These are phyloP conservation scores for Vimba vimba DNA, from an alignment of 2,113 vertebrate species.

Conservation along the genomic window DNA sequence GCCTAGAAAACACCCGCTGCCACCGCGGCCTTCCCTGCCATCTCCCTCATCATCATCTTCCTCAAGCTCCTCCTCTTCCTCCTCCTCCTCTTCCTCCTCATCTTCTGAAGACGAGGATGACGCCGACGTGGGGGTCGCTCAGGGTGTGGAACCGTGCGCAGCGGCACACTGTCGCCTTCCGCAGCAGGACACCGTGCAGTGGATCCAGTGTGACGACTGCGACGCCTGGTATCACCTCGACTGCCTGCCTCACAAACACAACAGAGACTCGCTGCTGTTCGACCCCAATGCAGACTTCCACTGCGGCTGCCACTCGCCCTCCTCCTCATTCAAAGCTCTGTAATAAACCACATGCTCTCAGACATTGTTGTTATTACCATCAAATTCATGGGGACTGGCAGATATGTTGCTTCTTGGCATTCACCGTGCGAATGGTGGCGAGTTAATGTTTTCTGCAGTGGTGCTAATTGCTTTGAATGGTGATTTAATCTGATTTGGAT, in stretches of 20 bases:
- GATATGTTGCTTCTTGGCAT: neutral
- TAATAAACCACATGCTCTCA: slow-evolving; percentile 6
- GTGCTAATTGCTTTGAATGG: neutral
- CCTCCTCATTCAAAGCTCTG: neutral
- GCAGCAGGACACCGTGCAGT: slow-evolving; percentile 85
- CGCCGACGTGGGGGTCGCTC: slow-evolving; percentile 25
- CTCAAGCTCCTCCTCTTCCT: slow-evolving; percentile 70
- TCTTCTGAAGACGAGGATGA: slow-evolving; percentile 63
- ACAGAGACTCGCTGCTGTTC: slow-evolving; percentile 71
- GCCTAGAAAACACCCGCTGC: slow-evolving; percentile 80
- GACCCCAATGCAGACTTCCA: slow-evolving; percentile 82
- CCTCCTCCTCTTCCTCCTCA: slow-evolving; percentile 68
- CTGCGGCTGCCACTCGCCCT: slow-evolving; percentile 73
- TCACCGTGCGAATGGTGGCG: neutral
- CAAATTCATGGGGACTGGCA: neutral
- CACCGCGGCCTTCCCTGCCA: slow-evolving; percentile 67
- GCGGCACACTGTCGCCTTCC: slow-evolving; percentile 76
- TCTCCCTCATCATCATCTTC: slow-evolving; percentile 64
- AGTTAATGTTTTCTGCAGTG: neutral
- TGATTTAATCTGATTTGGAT: neutral
- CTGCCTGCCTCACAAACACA: slow-evolving; percentile 76
- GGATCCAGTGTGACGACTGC: slow-evolving; percentile 89
- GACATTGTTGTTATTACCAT: neutral
- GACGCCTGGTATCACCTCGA: slow-evolving; percentile 85
- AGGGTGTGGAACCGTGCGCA: slow-evolving; percentile 77